Evolutionary conservation across 2,888 invertebrate species (phyloP).

Genomic region (Xylota sylvarum): DNA sequence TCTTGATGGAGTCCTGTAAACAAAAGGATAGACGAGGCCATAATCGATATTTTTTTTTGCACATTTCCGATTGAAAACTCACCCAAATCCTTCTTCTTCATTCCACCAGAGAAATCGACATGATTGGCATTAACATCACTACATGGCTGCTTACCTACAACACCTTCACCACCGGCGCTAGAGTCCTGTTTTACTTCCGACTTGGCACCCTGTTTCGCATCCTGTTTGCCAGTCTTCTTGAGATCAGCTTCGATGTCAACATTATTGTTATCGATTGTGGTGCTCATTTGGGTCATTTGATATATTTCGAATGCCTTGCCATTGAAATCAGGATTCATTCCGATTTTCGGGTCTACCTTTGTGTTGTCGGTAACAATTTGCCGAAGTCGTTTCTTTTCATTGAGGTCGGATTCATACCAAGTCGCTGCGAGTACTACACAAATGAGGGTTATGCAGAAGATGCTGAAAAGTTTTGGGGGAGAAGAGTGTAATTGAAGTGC

Average conservation of each 20-base stretch:
- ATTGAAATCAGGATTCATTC: constrained; percentile 76
- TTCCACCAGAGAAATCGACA: constrained; percentile 41
- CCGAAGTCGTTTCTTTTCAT: constrained; percentile 78
- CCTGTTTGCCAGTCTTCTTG: constrained; percentile 82
- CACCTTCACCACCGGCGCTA: constrained; percentile 17
- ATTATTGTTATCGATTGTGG: constrained; percentile 78
- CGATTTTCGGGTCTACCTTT: constrained; percentile 59
- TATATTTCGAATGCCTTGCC: constrained; percentile 83
- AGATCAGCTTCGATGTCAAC: constrained; percentile 80
- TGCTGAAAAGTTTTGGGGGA: constrained; percentile 84
- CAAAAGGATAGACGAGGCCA: background rate
- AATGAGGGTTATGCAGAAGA: constrained; percentile 85
- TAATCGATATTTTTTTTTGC: constrained; percentile 1
- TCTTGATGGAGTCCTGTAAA: constrained; percentile 82
- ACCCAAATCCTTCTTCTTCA: constrained; percentile 79
- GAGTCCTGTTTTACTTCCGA: constrained; percentile 54
- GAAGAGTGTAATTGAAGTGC: background rate
- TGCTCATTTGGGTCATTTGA: constrained; percentile 82
- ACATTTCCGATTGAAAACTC: constrained; percentile 47
- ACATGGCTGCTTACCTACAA: constrained; percentile 21
- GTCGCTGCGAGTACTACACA: constrained; percentile 87
- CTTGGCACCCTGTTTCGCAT: constrained; percentile 83
- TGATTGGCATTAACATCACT: constrained; percentile 69
- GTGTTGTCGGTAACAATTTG: constrained; percentile 78
- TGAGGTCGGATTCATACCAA: constrained; percentile 87